Evolutionary conservation across 30 jellyfish, hydroid and myxozoan genomes (phyloP), one percentile per base, ranked within the genome.

Genomic region (Catostylus mosaicus): DNA sequence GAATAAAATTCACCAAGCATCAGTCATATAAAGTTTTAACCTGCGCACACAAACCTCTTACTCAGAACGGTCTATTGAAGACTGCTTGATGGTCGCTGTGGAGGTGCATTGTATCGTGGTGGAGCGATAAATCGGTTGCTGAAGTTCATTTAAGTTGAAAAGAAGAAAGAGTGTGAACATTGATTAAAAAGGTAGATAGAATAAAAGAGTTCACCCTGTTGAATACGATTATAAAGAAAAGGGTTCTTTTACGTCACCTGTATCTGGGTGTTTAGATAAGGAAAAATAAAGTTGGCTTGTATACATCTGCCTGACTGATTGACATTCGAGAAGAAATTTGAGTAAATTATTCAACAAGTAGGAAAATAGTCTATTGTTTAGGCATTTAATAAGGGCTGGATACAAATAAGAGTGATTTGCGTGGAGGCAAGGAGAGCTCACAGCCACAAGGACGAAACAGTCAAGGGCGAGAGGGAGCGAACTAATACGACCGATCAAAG

Each of bases 271-370:
- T 35, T 68, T 46, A 23, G 31, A 68, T 68, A 68, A 68, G 80
- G n/a, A 27, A 20, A 59, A 27, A 23, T 59, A 26, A 68, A 68
- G 36, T 16, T 6, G 56, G 72, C 57, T 62, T 43, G 88, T 24
- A 11, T 54, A 76, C 88, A 76, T 78, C 88, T 76, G 88, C 68
- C 75, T 12, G 67, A 48, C 78, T 76, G 88, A 76, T 76, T 79
- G 82, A 67, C 90, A 79, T 46, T 24, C 82, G 27, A 48, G 63
- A 45, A 46, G 76, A 47, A 65, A 52, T 62, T 30, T 63, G 65
- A 63, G 81, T 65, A 52, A 79, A 79, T 65, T n/a, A 63, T 79
- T 65, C 74, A 79, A 63, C 70, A 79, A 63, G 81, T 38, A 34
- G 64, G 75, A 79, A 74, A 52, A 47, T 47, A 52, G 52, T 64